These are phyloP conservation scores for Drosophila robusta DNA, from an alignment of 2,888 invertebrate genomes.

Conservation along the genomic window DNA sequence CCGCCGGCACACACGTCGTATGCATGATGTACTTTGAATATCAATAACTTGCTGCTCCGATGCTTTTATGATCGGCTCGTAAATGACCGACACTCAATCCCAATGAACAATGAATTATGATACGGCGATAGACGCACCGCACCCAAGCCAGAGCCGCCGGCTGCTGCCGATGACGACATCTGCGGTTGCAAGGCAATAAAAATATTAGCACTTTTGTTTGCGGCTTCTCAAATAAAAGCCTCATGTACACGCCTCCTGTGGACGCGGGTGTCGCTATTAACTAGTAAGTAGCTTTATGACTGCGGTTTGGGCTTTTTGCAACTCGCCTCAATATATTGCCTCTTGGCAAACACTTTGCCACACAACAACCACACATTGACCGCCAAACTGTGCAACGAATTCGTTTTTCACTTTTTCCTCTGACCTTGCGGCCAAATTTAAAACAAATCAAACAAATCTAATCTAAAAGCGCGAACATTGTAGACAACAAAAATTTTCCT, in stretches of 20 bases:
- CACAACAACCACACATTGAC: constrained; percentile 10
- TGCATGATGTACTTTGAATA: constrained; percentile 52
- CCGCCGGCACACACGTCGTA: constrained; percentile 27
- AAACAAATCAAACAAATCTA: constrained; percentile 73
- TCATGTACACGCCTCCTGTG: constrained; percentile 36
- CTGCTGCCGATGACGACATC: constrained; percentile 25
- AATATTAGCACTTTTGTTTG: constrained; percentile 60
- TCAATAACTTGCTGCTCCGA: constrained; percentile 46
- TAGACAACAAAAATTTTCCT: constrained; percentile 37
- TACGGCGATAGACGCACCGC: constrained; percentile 26
- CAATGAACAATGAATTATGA: constrained; percentile 56
- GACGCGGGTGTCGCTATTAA: constrained; percentile 34
- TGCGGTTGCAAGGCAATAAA: constrained; percentile 66
- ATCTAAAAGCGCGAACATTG: constrained; percentile 39
- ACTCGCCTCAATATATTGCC: constrained; percentile 31
- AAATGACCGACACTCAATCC: constrained; percentile 45
- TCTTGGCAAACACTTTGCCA: constrained; percentile 13
- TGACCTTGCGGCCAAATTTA: constrained; percentile 65
- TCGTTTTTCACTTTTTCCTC: constrained; percentile 44
- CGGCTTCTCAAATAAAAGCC: constrained; percentile 48
- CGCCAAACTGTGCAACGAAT: constrained; percentile 37
- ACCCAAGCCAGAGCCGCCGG: background rate
- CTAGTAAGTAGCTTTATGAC: constrained; percentile 53
- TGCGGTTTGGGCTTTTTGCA: constrained; percentile 14
- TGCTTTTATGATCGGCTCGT: constrained; percentile 47